phyloP scores from a whole-genome alignment of 1,140 invertebrate species.

The Ylistrum balloti region DNA sequence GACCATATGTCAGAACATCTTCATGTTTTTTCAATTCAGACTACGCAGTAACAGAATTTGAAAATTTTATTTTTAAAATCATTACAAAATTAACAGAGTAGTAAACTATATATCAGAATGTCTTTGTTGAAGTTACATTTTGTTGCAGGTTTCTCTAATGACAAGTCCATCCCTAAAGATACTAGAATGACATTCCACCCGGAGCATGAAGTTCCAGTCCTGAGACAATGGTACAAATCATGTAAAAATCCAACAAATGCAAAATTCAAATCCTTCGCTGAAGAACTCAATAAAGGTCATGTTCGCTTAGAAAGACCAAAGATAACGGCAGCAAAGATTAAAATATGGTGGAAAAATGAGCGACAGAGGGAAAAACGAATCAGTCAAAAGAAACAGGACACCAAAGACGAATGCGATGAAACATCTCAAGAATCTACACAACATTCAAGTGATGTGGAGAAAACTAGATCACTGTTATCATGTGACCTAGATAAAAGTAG shows the following conservation, averaged over 20 bases:
- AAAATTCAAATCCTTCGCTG: conserved; percentile 72
- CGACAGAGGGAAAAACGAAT: conserved; percentile 73
- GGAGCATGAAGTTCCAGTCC: conserved; percentile 76
- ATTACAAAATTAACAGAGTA: too few relatives aligned
- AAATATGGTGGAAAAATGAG: conserved; percentile 83
- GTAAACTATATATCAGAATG: too few relatives aligned
- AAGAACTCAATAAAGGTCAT: conserved; percentile 78
- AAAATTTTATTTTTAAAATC: too few relatives aligned
- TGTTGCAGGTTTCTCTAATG: conserved; percentile 58
- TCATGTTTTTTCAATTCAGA: too few relatives aligned
- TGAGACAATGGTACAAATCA: conserved; percentile 76
- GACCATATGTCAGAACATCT: too few relatives aligned
- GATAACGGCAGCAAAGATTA: conserved; percentile 74
- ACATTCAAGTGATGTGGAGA: conserved; percentile 7
- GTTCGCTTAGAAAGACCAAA: conserved; percentile 77
- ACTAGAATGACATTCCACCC: conserved; percentile 79
- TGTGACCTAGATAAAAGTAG: conserved; percentile 34
- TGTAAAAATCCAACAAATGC: conserved; percentile 74
- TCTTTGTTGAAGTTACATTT: neutral
- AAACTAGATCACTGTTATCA: conserved; percentile 1
- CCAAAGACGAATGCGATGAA: conserved; percentile 9
- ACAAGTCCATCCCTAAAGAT: conserved; percentile 57
- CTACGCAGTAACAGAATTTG: too few relatives aligned
- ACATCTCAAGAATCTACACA: neutral
- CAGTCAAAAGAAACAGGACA: conserved; percentile 41